Conservation (phyloP, 1,140 invertebrate species). For the Streblospio benedicti region DNA sequence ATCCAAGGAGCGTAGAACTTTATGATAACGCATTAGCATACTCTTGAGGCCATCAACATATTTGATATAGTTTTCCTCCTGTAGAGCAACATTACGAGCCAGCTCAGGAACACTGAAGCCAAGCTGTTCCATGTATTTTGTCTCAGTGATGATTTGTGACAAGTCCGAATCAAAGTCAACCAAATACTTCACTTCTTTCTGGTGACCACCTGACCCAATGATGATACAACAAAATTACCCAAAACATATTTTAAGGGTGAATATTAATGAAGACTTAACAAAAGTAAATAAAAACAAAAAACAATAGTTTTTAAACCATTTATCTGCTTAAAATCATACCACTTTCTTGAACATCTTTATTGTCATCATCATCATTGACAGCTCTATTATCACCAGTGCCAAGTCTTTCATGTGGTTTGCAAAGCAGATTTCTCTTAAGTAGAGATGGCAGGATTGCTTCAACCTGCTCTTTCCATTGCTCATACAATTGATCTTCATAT, state of each 20-base stretch:
- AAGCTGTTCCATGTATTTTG: slow-evolving; percentile 55
- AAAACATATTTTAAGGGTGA: background rate
- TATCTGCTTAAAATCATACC: background rate
- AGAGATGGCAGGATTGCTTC: slow-evolving; percentile 38
- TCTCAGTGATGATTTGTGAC: slow-evolving; percentile 61
- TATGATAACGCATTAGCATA: slow-evolving; percentile 45
- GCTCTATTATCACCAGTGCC: background rate
- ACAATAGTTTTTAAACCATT: background rate
- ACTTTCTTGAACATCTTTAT: background rate
- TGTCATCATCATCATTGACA: background rate
- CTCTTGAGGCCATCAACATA: slow-evolving; percentile 42
- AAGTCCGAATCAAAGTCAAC: slow-evolving; percentile 52
- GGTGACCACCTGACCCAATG: background rate
- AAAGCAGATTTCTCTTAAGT: slow-evolving; percentile 38
- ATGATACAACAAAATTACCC: background rate
- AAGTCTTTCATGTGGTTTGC: background rate
- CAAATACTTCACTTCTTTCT: slow-evolving; percentile 35
- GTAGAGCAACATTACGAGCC: slow-evolving; percentile 59
- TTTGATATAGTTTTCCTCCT: slow-evolving; percentile 48
- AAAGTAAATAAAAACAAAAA: background rate
- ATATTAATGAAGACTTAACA: background rate
- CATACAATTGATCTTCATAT: slow-evolving; percentile 59
- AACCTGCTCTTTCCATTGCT: slow-evolving; percentile 40
- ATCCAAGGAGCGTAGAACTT: slow-evolving; percentile 38
- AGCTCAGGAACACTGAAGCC: slow-evolving; percentile 61